A percentile compares a stretch with the other conserved stretches of the same genome.
Evolutionary conservation across 23 tunicate species (phyloP).

Genomic region (Clavelina lepadiformis): DNA sequence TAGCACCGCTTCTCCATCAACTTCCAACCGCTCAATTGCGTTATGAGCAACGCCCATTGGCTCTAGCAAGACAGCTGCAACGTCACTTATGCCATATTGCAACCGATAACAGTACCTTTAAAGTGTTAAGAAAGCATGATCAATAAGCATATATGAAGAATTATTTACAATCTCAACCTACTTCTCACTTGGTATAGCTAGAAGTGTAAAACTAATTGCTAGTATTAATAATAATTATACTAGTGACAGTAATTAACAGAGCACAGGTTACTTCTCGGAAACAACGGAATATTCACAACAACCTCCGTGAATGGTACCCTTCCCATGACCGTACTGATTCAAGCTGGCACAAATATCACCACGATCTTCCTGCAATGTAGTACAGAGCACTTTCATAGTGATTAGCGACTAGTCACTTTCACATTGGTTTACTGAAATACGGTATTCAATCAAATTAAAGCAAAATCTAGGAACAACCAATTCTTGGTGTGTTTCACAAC

Average conservation of each 20-base stretch:
- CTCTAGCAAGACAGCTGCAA: conserved; percentile 85
- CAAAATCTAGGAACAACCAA: too few relatives aligned
- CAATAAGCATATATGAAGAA: too few relatives aligned
- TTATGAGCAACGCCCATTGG: conserved; percentile 99
- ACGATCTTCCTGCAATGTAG: conserved; percentile 32
- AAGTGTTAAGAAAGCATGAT: not conserved
- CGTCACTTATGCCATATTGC: conserved; percentile 52
- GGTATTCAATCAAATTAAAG: too few relatives aligned
- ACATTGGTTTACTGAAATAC: too few relatives aligned
- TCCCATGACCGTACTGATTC: conserved; percentile 95
- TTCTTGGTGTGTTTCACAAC: too few relatives aligned
- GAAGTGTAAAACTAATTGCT: too few relatives aligned
- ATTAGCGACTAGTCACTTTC: too few relatives aligned
- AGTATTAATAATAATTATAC: too few relatives aligned
- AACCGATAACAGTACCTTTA: conserved; percentile 76
- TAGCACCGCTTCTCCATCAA: conserved; percentile 65
- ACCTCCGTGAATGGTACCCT: conserved; percentile 92
- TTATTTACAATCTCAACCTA: too few relatives aligned
- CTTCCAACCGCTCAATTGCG: conserved; percentile 78
- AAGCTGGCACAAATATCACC: conserved; percentile 91
- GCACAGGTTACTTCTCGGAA: conserved; percentile 49
- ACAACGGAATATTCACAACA: conserved; percentile 90
- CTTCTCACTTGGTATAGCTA: too few relatives aligned
- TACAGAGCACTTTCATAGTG: too few relatives aligned
- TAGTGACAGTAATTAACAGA: conserved; percentile 5